Conservation (phyloP, 2,113 vertebrate species). For the Osmerus mordax region DNA sequence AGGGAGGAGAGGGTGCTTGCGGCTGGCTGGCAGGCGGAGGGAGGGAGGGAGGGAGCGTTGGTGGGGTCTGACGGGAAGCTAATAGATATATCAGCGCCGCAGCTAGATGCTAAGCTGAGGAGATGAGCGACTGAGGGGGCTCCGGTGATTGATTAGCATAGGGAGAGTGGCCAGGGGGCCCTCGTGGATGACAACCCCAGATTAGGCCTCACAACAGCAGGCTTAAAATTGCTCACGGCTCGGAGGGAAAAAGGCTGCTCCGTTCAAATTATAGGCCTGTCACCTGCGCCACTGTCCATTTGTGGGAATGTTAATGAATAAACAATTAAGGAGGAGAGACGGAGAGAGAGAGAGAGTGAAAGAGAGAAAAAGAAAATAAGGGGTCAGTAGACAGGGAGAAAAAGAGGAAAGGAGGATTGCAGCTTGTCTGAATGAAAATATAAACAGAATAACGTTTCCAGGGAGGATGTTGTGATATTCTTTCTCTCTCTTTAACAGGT, state of each 20-base stretch:
- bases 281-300: constrained; percentile 91
- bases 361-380: constrained; percentile 54
- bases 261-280: constrained; percentile 98
- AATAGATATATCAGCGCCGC: constrained; percentile 98
- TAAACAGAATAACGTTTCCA: too few species aligned
- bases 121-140: constrained; percentile 83
- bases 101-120: constrained; percentile 92
- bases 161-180: constrained; percentile 80
- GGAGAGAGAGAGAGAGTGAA: constrained; percentile 17
- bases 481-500: too few species aligned
- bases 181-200: constrained; percentile 96
- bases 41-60: constrained; percentile 74
- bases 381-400: neutral
- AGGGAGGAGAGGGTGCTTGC: constrained; percentile 6
- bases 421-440: constrained; percentile 6
- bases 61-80: constrained; percentile 86
- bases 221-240: constrained; percentile 91
- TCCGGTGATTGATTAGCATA: constrained; percentile 98
- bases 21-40: constrained; percentile 33
- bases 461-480: too few species aligned
- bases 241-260: constrained; percentile 53
- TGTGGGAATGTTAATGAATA: constrained; percentile 97
- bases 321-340: constrained; percentile 82
- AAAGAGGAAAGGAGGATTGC: neutral
- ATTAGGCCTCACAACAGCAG: constrained; percentile 78